These are phyloP conservation scores for Drosophila sp. DNA, from an alignment of 1,140 invertebrate genomes.

Conservation along the genomic window DNA sequence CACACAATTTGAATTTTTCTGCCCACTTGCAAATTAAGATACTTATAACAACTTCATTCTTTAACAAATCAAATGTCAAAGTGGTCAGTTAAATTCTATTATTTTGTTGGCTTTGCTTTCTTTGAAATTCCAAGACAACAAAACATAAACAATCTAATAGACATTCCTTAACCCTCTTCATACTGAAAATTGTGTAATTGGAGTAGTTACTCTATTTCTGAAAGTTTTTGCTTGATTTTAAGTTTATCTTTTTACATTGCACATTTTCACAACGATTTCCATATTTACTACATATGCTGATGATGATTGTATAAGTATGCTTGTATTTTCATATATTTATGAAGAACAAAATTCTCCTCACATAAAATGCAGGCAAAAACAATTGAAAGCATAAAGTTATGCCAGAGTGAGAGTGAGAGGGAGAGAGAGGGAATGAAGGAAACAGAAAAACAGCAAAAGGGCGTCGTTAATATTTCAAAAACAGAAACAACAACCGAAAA, in stretches of 20 bases:
- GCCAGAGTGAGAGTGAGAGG: slow-evolving; percentile 5
- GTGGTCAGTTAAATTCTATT: no score
- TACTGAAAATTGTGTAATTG: no score
- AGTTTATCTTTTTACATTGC: neutral
- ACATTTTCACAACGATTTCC: neutral
- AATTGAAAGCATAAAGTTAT: slow-evolving; percentile 68
- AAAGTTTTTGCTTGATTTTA: neutral
- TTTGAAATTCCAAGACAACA: no score
- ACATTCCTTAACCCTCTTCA: no score
- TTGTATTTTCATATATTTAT: slow-evolving; percentile 3
- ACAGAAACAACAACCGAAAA: slow-evolving; percentile 61
- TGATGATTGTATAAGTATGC: neutral
- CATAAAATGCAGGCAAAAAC: slow-evolving; percentile 77
- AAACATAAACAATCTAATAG: no score
- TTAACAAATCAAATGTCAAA: no score
- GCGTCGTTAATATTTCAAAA: slow-evolving; percentile 80
- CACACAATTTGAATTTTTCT: no score
- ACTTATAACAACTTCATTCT: no score
- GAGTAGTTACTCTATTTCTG: neutral
- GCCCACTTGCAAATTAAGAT: no score
- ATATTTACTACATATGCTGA: neutral
- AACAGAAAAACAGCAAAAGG: slow-evolving; percentile 70
- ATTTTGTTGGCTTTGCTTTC: no score
- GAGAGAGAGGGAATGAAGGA: neutral
- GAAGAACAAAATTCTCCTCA: slow-evolving; percentile 15